phyloP scores from a whole-genome alignment of 2,888 invertebrate genomes.

The Drosophila meridiana region DNA sequence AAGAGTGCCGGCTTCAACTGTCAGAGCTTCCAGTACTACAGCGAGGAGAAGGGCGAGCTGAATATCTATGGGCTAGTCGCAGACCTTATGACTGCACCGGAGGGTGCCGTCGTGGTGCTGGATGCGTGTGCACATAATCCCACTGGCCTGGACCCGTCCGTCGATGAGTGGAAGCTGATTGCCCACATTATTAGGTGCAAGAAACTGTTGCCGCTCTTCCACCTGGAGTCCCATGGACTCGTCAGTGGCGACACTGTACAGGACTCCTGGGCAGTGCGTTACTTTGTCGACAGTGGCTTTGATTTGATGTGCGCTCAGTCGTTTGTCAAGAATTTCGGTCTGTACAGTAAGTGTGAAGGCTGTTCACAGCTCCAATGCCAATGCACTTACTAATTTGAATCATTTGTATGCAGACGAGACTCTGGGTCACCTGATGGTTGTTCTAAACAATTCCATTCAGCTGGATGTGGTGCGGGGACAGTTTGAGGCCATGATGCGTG shows the following conservation, averaged over 20 bases:
- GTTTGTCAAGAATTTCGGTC: slow-evolving; percentile 55
- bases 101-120: slow-evolving; percentile 48
- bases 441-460: slow-evolving; percentile 31
- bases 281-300: slow-evolving; percentile 48
- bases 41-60: slow-evolving; percentile 26
- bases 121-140: slow-evolving; percentile 58
- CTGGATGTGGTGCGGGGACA: slow-evolving; percentile 33
- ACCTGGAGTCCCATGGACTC: slow-evolving; percentile 52
- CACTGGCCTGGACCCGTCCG: slow-evolving; percentile 43
- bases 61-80: slow-evolving; percentile 56
- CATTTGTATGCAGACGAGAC: slow-evolving; percentile 44
- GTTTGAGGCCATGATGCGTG: slow-evolving; percentile 34
- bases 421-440: slow-evolving; percentile 48
- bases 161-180: slow-evolving; percentile 60
- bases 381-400: neutral
- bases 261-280: slow-evolving; percentile 54
- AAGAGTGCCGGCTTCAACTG: slow-evolving; percentile 42
- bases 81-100: slow-evolving; percentile 56
- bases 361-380: neutral
- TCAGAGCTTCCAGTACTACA: slow-evolving; percentile 43
- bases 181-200: slow-evolving; percentile 58
- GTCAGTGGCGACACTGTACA: slow-evolving; percentile 36
- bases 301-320: slow-evolving; percentile 55
- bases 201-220: slow-evolving; percentile 55
- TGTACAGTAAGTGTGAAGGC: slow-evolving; percentile 45